Conservation (phyloP, 2,113 vertebrate species). For the Cololabis saira region DNA sequence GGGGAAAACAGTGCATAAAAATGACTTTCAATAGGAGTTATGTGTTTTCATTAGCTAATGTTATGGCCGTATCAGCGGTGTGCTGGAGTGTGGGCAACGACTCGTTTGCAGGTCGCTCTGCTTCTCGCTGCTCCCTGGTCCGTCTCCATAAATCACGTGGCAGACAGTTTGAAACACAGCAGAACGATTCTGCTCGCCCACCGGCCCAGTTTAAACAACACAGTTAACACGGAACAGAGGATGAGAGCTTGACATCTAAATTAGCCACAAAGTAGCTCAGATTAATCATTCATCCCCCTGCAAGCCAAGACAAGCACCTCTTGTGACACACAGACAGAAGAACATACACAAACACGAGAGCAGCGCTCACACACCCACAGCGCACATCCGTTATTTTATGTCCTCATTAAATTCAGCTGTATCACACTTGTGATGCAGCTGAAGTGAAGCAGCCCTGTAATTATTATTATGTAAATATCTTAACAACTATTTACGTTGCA, state of each 20-base stretch:
- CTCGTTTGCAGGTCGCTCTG: slow-evolving; percentile 39
- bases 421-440: too few relatives aligned
- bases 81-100: neutral
- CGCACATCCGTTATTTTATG: too few relatives aligned
- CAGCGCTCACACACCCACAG: too few relatives aligned
- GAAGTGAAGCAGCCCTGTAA: too few relatives aligned
- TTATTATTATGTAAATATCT: too few relatives aligned
- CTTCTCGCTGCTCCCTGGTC: slow-evolving; percentile 38
- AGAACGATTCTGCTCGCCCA: slow-evolving; percentile 6
- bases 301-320: slow-evolving; percentile 49
- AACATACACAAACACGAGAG: too few relatives aligned
- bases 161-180: slow-evolving; percentile 48
- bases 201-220: slow-evolving; percentile 42
- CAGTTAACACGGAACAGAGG: slow-evolving; percentile 41
- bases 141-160: slow-evolving; percentile 48
- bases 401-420: too few relatives aligned
- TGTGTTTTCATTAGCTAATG: too few relatives aligned
- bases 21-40: too few relatives aligned
- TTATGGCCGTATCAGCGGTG: neutral
- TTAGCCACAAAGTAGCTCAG: slow-evolving; percentile 58
- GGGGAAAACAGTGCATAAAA: too few relatives aligned
- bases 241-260: slow-evolving; percentile 67
- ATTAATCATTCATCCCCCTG: slow-evolving; percentile 71
- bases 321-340: neutral
- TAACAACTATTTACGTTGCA: too few relatives aligned